phyloP scores from a whole-genome alignment of 1,140 invertebrate genomes.

The Bombus haemorrhoidalis region DNA sequence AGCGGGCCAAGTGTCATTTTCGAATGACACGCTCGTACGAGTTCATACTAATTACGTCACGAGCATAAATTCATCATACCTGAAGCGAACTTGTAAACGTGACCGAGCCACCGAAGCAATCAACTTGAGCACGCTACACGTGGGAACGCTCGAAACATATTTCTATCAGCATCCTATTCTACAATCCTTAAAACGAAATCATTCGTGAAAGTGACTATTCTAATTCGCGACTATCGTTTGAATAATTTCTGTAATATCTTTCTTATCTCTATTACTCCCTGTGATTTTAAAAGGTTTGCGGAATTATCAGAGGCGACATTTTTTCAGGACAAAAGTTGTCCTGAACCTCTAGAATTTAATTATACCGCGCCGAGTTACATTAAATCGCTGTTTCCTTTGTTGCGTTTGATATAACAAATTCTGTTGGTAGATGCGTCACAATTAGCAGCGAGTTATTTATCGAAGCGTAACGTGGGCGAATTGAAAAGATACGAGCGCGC shows the following conservation, averaged over 20 bases:
- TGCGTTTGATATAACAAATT: background rate
- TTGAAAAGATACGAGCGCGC: background rate
- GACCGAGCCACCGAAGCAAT: conserved; percentile 10
- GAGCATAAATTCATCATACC: conserved; percentile 35
- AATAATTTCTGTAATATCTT: background rate
- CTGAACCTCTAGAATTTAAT: background rate
- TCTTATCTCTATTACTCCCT: too few species aligned
- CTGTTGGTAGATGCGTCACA: background rate
- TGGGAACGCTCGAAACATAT: conserved; percentile 14
- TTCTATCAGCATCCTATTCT: background rate
- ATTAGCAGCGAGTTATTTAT: background rate
- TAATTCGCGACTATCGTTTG: background rate
- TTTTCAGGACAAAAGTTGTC: background rate
- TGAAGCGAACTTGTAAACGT: background rate
- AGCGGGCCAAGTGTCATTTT: conserved; percentile 15
- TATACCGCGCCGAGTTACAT: background rate
- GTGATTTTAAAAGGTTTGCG: too few species aligned
- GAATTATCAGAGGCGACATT: background rate
- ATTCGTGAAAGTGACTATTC: background rate
- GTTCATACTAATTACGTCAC: conserved; percentile 38
- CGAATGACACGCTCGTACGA: conserved; percentile 11
- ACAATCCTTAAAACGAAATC: background rate
- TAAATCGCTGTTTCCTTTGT: background rate
- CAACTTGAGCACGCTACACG: background rate
- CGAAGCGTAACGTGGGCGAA: background rate